These are phyloP conservation scores for Strigamia crassipes DNA, from an alignment of 2,888 invertebrate genomes.

Conservation along the genomic window DNA sequence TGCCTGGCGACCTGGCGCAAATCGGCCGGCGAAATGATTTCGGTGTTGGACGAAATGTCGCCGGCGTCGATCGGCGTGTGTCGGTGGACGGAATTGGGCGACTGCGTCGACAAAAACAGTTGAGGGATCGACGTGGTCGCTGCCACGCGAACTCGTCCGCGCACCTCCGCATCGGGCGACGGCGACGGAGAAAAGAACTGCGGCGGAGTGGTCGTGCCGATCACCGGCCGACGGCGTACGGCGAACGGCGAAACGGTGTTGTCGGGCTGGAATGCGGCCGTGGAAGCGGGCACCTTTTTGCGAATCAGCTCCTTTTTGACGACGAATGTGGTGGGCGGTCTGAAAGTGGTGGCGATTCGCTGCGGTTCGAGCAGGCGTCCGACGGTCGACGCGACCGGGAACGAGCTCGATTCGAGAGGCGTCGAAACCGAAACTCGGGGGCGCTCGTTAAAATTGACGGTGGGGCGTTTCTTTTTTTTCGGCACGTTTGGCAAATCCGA, in stretches of 20 bases:
- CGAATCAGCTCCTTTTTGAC: neutral
- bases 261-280: neutral
- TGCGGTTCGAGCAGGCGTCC: neutral
- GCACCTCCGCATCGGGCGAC: slow-evolving; percentile 35
- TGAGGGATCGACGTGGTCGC: slow-evolving; percentile 22
- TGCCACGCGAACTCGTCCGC: slow-evolving; percentile 27
- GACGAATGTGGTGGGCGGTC: neutral
- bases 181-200: neutral
- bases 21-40: slow-evolving; percentile 43
- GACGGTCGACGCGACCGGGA: neutral
- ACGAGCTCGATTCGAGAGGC: neutral
- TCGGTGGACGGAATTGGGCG: neutral
- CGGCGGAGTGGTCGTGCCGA: neutral
- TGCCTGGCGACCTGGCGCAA: neutral
- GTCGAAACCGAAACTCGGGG: neutral
- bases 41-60: slow-evolving; percentile 33
- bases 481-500: neutral
- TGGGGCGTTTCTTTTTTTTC: too few species aligned
- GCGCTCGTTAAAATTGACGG: neutral
- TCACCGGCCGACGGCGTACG: slow-evolving; percentile 36
- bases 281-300: neutral
- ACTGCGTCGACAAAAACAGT: neutral
- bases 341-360: neutral
- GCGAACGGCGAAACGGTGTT: slow-evolving; percentile 10
- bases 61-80: neutral